These are phyloP conservation scores for Gadus chalcogrammus DNA, from an alignment of 2,113 vertebrate genomes.

Conservation along the genomic window DNA sequence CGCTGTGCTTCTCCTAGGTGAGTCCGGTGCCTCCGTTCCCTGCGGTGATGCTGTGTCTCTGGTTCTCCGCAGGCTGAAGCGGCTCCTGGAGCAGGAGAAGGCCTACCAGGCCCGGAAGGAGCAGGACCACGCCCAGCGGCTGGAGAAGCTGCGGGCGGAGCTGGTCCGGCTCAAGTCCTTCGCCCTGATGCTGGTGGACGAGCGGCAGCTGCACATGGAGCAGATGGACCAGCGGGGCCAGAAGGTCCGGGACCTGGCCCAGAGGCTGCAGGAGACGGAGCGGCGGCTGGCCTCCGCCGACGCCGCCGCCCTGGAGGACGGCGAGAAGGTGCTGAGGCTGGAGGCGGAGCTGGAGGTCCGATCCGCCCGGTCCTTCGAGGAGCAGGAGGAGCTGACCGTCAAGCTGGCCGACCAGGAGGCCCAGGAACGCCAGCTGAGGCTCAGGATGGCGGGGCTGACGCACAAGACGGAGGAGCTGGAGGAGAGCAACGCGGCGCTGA, in stretches of 20 bases:
- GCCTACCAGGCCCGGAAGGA: constrained; percentile 87
- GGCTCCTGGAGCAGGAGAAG: constrained; percentile 94
- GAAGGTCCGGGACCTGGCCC: constrained; percentile 85
- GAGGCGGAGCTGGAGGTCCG: constrained; percentile 85
- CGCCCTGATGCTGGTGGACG: constrained; percentile 94
- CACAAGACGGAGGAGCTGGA: constrained; percentile 86
- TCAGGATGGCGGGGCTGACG: constrained; percentile 78
- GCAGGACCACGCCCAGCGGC: constrained; percentile 82
- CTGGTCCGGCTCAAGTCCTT: constrained; percentile 93
- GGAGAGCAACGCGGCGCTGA: constrained; percentile 82
- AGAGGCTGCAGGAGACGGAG: constrained; percentile 86
- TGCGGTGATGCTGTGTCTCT: constrained; percentile 23
- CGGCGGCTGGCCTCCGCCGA: constrained; percentile 72
- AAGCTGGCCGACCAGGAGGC: constrained; percentile 84
- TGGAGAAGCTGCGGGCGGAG: constrained; percentile 86
- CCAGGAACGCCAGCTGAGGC: constrained; percentile 83
- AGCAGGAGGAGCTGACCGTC: constrained; percentile 86
- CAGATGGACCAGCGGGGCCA: constrained; percentile 88
- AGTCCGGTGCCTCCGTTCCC: constrained; percentile 34
- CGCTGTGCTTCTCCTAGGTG: constrained; percentile 65
- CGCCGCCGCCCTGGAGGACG: constrained; percentile 79
- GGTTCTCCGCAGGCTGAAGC: constrained; percentile 81
- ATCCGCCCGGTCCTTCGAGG: constrained; percentile 76
- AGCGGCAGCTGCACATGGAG: constrained; percentile 89
- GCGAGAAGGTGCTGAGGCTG: constrained; percentile 83